Conservation (phyloP, 2,797 vertebrate genomes). For the Squalus acanthias region DNA sequence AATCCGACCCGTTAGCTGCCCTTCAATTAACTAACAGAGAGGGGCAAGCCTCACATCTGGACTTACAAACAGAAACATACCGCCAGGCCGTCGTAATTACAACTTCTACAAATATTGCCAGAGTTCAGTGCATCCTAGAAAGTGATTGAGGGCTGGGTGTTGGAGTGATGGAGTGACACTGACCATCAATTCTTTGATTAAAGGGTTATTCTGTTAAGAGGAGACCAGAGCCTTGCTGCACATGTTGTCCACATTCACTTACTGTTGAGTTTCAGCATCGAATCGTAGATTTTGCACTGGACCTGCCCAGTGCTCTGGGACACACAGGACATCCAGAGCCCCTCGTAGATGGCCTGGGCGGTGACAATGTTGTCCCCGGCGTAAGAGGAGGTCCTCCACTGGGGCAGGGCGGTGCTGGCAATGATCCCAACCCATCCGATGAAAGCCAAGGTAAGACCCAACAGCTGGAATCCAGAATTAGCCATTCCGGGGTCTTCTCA, state of each 20-base stretch:
- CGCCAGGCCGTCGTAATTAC: too few relatives aligned
- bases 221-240: too few relatives aligned
- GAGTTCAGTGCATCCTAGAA: too few relatives aligned
- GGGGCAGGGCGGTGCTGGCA: conserved; percentile 75
- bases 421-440: conserved; percentile 78
- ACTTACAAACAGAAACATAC: too few relatives aligned
- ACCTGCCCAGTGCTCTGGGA: conserved; percentile 83
- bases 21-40: too few relatives aligned
- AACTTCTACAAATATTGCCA: too few relatives aligned
- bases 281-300: conserved; percentile 88
- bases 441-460: conserved; percentile 76
- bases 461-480: conserved; percentile 76
- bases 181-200: too few relatives aligned
- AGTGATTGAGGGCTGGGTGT: too few relatives aligned
- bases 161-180: too few relatives aligned
- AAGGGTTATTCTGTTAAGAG: too few relatives aligned
- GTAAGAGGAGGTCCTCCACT: conserved; percentile 89
- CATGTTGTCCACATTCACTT: conserved; percentile 44
- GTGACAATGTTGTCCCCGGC: conserved; percentile 87
- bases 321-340: conserved; percentile 90
- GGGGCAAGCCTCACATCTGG: too few relatives aligned
- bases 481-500: conserved; percentile 60
- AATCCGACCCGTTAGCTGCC: too few relatives aligned
- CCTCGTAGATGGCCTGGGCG: conserved; percentile 82
- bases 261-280: conserved; percentile 70